phyloP scores from a whole-genome alignment of 2,888 invertebrate genomes.

The Reticulitermes lucifugus region DNA sequence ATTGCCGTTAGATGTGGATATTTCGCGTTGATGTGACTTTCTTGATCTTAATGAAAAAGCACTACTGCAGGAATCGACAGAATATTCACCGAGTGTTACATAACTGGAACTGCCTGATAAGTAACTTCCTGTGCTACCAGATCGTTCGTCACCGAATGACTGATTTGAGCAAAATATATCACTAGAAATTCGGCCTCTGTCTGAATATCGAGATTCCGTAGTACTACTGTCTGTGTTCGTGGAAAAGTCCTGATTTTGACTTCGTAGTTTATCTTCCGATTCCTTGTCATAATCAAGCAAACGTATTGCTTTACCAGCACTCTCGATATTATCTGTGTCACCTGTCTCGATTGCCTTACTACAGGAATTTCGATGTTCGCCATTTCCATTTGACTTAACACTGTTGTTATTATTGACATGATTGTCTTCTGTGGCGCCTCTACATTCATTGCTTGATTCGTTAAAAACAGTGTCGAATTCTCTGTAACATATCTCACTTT shows the following conservation, averaged over 20 bases:
- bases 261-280: background rate
- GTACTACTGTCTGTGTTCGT: background rate
- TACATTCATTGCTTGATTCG: background rate
- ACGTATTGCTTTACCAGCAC: background rate
- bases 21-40: background rate
- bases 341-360: background rate
- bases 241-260: no score
- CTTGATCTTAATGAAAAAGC: background rate
- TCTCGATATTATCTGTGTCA: background rate
- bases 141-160: background rate
- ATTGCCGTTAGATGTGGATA: no score
- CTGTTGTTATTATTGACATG: background rate
- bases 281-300: background rate
- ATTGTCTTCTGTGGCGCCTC: background rate
- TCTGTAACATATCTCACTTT: background rate
- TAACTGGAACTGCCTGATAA: slow-evolving; percentile 1
- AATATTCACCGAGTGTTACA: slow-evolving; percentile 3
- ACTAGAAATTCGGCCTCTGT: background rate
- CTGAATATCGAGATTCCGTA: background rate
- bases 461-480: background rate
- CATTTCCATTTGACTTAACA: background rate
- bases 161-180: background rate
- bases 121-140: background rate
- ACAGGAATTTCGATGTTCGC: background rate
- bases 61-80: background rate